A percentile compares a stretch with the other conserved stretches of the same genome.
These are phyloP conservation scores for Hydropsyche betteni DNA, from an alignment of 2,888 invertebrate species.

Conservation along the genomic window DNA sequence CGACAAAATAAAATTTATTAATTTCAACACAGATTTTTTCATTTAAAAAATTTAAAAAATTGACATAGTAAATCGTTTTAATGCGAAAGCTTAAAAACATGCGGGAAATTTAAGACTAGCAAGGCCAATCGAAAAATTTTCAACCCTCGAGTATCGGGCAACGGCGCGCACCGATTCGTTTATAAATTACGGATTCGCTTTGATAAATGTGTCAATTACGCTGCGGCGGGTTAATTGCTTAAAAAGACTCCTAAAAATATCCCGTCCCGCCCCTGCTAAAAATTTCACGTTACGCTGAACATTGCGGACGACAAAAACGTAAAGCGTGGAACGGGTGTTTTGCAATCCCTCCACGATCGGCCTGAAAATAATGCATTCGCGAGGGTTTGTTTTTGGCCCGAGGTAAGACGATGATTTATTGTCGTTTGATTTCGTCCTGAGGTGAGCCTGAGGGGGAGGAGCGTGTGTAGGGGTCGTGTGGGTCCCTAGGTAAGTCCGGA, in stretches of 20 bases:
- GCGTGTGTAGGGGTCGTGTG: background rate
- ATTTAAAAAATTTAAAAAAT: too few species aligned
- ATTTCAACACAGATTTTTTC: too few species aligned
- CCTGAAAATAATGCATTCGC: slow-evolving; percentile 25
- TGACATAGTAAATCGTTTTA: too few species aligned
- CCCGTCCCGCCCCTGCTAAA: background rate
- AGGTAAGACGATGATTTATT: slow-evolving; percentile 29
- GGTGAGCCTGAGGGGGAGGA: background rate
- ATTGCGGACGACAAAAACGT: background rate
- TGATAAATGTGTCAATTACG: slow-evolving; percentile 27
- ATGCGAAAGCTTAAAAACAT: too few species aligned
- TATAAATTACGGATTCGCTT: slow-evolving; percentile 9
- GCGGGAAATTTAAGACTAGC: too few species aligned
- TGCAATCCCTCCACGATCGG: background rate
- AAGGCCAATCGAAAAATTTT: too few species aligned
- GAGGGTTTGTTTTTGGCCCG: slow-evolving; percentile 19
- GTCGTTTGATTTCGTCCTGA: slow-evolving; percentile 15
- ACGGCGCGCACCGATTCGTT: slow-evolving; percentile 14
- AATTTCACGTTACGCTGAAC: slow-evolving; percentile 12
- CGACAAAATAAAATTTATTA: too few species aligned
- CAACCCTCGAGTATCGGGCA: too few species aligned
- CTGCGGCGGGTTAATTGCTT: slow-evolving; percentile 24
- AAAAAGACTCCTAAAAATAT: slow-evolving; percentile 18
- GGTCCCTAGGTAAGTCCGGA: too few species aligned
- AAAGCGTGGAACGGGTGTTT: background rate